phyloP scores from a whole-genome alignment of 92 coral and sea anemone species.

The Zoanthus sansibaricus region DNA sequence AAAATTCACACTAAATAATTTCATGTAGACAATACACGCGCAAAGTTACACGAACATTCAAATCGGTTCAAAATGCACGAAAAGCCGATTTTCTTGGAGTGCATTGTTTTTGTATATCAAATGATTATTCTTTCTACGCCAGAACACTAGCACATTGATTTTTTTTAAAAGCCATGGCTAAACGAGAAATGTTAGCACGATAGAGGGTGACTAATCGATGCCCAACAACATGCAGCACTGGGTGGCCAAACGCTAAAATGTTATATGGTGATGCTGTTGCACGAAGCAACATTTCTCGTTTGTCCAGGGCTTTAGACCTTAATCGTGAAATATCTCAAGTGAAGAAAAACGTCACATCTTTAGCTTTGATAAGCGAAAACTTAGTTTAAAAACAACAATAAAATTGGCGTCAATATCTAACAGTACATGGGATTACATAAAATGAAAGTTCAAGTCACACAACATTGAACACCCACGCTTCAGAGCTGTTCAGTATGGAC shows the following conservation, averaged over 20 bases:
- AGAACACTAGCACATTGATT: constrained; percentile 4
- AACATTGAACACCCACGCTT: constrained; percentile 49
- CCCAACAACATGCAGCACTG: constrained; percentile 7
- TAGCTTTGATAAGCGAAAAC: constrained; percentile 4
- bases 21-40: constrained; percentile 6
- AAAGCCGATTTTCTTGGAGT: constrained; percentile 5
- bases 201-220: constrained; percentile 6
- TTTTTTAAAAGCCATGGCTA: constrained; percentile 3
- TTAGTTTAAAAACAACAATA: constrained; percentile 1
- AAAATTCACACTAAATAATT: constrained; percentile 1
- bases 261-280: constrained; percentile 1
- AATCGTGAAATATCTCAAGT: constrained; percentile 3
- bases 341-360: constrained; percentile 4
- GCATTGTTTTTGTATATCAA: constrained; percentile 2
- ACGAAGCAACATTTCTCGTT: constrained; percentile 5
- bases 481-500: constrained; percentile 38
- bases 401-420: constrained; percentile 3
- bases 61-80: constrained; percentile 5
- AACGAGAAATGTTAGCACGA: constrained; percentile 5
- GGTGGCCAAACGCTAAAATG: constrained; percentile 6
- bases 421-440: constrained; percentile 4
- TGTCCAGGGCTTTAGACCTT: constrained; percentile 6
- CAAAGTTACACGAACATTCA: constrained; percentile 4
- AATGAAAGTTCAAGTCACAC: constrained; percentile 5
- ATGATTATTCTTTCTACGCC: constrained; percentile 4